Percentiles rank a stretch among this genome's conserved stretches.
Conservation (phyloP, 2,888 invertebrate species). For the Eucera pruinosa region DNA sequence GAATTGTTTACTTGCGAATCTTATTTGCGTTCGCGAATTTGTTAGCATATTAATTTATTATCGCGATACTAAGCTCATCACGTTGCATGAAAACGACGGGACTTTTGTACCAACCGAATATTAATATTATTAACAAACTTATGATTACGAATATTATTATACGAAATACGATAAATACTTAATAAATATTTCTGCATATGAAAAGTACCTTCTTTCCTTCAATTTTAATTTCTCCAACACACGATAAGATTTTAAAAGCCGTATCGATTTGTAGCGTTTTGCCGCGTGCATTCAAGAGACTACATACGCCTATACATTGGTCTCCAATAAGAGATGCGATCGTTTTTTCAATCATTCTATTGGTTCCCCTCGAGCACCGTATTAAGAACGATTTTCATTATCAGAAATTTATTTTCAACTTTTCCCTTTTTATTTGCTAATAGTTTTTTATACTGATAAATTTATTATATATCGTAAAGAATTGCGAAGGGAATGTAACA, state of each 20-base stretch:
- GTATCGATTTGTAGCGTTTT: slow-evolving; percentile 1
- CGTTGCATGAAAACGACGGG: too few species aligned
- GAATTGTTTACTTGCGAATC: too few species aligned
- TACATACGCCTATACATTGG: not conserved
- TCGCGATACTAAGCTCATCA: too few species aligned
- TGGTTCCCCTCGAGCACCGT: slow-evolving; percentile 17
- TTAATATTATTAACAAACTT: slow-evolving; percentile 61
- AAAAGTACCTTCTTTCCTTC: slow-evolving; percentile 7
- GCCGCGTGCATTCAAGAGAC: slow-evolving; percentile 10
- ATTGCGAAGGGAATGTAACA: not conserved
- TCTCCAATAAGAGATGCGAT: slow-evolving; percentile 36
- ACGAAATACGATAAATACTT: slow-evolving; percentile 61
- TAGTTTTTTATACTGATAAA: slow-evolving; percentile 8
- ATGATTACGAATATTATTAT: slow-evolving; percentile 58
- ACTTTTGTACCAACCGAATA: too few species aligned
- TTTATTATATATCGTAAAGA: slow-evolving; percentile 1
- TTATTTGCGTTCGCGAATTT: too few species aligned
- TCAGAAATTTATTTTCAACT: slow-evolving; percentile 29
- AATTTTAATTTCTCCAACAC: not conserved
- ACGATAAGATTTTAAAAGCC: not conserved
- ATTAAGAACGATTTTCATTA: slow-evolving; percentile 49
- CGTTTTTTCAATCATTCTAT: slow-evolving; percentile 1
- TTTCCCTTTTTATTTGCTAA: slow-evolving; percentile 15
- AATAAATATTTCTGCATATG: slow-evolving; percentile 70
- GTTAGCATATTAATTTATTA: too few species aligned